A percentile compares a stretch with the other conserved stretches of the same genome.
Conservation (phyloP, 2,888 invertebrate genomes). For the Drosophila dives region DNA sequence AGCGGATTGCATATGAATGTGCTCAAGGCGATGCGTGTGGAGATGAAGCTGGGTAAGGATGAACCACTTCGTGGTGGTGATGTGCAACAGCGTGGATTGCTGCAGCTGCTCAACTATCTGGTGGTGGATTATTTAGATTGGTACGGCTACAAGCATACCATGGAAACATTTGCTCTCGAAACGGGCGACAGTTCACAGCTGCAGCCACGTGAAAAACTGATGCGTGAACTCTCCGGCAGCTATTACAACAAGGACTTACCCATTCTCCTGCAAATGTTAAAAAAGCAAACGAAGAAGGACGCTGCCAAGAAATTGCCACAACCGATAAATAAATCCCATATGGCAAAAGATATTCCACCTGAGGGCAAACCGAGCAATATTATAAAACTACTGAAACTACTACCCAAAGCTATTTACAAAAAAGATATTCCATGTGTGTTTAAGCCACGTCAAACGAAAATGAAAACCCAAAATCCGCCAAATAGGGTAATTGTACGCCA, state of each 20-base stretch:
- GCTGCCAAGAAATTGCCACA: background rate
- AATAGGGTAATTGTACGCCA: conserved; percentile 30
- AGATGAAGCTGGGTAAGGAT: conserved; percentile 19
- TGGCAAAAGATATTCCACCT: conserved; percentile 8
- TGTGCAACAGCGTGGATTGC: conserved; percentile 18
- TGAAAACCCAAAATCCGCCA: too few relatives aligned
- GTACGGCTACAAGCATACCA: conserved; percentile 82
- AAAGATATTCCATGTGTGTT: background rate
- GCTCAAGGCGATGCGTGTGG: conserved; percentile 72
- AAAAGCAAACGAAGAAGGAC: conserved; percentile 9
- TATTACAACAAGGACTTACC: conserved; percentile 72
- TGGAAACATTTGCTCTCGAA: conserved; percentile 82
- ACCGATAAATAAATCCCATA: background rate
- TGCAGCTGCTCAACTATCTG: conserved; percentile 76
- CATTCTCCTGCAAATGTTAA: conserved; percentile 73
- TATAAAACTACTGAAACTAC: background rate
- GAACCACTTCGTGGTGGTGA: conserved; percentile 41
- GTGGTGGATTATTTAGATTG: conserved; percentile 83
- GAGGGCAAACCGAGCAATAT: conserved; percentile 4
- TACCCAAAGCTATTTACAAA: background rate
- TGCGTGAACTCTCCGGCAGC: conserved; percentile 57
- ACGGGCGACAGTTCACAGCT: conserved; percentile 62
- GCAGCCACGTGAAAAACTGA: conserved; percentile 62
- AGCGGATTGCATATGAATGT: conserved; percentile 78
- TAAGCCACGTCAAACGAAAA: background rate